A percentile compares a stretch with the other conserved stretches of the same genome.
phyloP scores from a whole-genome alignment of 2,113 vertebrate species.

The Passer montanus region DNA sequence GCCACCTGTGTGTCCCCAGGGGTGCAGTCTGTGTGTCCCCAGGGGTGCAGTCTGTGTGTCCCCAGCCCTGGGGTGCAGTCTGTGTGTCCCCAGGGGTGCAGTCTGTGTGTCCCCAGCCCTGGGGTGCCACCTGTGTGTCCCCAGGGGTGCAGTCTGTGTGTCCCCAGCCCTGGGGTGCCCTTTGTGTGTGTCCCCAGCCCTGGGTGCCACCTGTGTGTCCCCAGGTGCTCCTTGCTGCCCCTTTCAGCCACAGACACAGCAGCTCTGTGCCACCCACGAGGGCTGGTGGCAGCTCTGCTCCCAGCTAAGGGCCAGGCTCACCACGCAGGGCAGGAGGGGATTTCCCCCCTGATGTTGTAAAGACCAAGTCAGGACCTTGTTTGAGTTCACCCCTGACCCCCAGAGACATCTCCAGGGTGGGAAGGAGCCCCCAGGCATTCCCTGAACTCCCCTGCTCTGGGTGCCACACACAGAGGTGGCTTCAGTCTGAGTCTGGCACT shows the following conservation, averaged over 20 bases:
- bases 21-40: background rate
- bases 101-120: background rate
- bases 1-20: too few relatives aligned
- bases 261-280: too few relatives aligned
- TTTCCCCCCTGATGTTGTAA: background rate
- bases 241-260: accelerated
- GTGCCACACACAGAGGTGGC: background rate
- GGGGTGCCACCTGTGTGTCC: too few relatives aligned
- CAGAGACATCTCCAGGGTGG: background rate
- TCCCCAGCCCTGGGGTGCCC: background rate
- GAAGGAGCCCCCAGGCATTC: background rate
- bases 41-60: too few relatives aligned
- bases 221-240: background rate
- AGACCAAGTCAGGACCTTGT: background rate
- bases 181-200: too few relatives aligned
- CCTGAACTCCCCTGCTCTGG: background rate
- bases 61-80: too few relatives aligned
- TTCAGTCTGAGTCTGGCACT: background rate
- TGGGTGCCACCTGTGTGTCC: too few relatives aligned
- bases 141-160: background rate
- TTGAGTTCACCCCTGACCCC: background rate
- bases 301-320: background rate
- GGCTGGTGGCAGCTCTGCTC: background rate
- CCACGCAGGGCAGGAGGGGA: background rate
- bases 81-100: background rate